Percentiles rank a stretch among this genome's conserved stretches.
Conservation (phyloP, 2,888 invertebrate genomes). For the Temnothorax rugatulus region DNA sequence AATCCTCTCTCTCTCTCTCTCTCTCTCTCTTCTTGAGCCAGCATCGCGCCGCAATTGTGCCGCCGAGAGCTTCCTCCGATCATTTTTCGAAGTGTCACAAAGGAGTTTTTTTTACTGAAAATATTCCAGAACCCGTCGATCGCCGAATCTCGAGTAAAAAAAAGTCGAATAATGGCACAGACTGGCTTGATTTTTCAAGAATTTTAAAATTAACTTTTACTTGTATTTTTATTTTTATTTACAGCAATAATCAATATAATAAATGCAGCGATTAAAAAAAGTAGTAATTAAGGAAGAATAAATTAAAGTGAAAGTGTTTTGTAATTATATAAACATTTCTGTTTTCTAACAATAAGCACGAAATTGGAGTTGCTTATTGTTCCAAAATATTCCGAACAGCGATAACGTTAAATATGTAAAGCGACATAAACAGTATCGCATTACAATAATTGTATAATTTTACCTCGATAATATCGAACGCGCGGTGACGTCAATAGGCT, state of each 20-base stretch:
- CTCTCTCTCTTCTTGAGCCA: slow-evolving; percentile 63
- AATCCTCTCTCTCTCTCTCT: slow-evolving; percentile 27
- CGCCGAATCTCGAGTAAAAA: neutral
- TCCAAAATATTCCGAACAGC: neutral
- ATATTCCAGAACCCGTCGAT: slow-evolving; percentile 19
- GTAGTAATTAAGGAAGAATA: neutral
- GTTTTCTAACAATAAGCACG: neutral
- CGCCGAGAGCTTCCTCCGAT: slow-evolving; percentile 34
- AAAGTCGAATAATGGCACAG: neutral
- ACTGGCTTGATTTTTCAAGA: neutral
- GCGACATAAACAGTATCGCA: neutral
- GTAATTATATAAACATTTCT: neutral
- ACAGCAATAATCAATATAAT: neutral
- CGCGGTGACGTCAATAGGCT: slow-evolving; percentile 13
- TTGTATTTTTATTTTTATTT: neutral
- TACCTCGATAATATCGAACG: slow-evolving; percentile 22
- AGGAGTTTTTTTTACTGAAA: slow-evolving; percentile 12
- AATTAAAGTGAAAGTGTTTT: neutral
- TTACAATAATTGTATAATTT: slow-evolving; percentile 14
- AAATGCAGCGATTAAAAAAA: neutral
- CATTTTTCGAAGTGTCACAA: slow-evolving; percentile 45
- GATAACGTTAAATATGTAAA: slow-evolving; percentile 17
- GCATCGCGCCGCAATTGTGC: slow-evolving; percentile 43
- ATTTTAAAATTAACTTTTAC: neutral
- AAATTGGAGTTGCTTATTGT: neutral